Percentiles rank a stretch among this genome's conserved stretches.
Evolutionary conservation across 2,888 invertebrate genomes (phyloP).

Genomic region (Eudiplozoon nipponicum): DNA sequence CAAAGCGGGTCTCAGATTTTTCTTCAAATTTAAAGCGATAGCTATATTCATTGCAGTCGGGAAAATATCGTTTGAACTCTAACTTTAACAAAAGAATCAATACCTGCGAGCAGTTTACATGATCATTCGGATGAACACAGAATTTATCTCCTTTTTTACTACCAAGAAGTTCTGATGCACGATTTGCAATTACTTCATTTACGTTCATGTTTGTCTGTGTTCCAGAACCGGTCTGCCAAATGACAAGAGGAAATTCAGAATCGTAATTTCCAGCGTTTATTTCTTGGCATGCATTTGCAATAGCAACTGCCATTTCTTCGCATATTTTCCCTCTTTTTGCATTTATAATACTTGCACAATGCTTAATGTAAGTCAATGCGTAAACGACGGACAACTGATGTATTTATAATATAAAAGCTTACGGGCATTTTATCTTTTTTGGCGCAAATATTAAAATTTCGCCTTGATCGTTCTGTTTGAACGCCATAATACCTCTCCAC

Average conservation of each 20-base stretch:
- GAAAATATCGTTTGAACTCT: constrained; percentile 91
- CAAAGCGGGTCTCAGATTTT: constrained; percentile 48
- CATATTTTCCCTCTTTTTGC: constrained; percentile 46
- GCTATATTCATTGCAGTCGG: constrained; percentile 96
- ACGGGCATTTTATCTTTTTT: constrained; percentile 74
- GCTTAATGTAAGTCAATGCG: constrained; percentile 69
- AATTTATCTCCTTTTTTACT: constrained; percentile 60
- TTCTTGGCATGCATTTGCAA: constrained; percentile 19
- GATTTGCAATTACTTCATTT: constrained; percentile 61
- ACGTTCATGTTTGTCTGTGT: constrained; percentile 98
- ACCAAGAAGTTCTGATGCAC: constrained; percentile 55
- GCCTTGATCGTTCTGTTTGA: constrained; percentile 65
- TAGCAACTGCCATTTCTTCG: constrained; percentile 5
- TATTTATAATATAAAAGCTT: constrained; percentile 22
- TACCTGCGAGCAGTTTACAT: constrained; percentile 89
- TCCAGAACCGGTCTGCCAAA: constrained; percentile 97
- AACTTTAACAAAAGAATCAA: too few species aligned
- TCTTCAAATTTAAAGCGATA: constrained; percentile 53
- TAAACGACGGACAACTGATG: constrained; percentile 46
- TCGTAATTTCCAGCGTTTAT: constrained; percentile 66
- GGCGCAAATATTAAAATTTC: constrained; percentile 87
- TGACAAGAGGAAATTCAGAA: constrained; percentile 77
- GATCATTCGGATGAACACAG: constrained; percentile 93
- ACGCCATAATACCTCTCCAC: constrained; percentile 69
- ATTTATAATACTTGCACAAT: constrained; percentile 70